Conservation (phyloP, 2,888 invertebrate genomes). For the Andrena bicolor region DNA sequence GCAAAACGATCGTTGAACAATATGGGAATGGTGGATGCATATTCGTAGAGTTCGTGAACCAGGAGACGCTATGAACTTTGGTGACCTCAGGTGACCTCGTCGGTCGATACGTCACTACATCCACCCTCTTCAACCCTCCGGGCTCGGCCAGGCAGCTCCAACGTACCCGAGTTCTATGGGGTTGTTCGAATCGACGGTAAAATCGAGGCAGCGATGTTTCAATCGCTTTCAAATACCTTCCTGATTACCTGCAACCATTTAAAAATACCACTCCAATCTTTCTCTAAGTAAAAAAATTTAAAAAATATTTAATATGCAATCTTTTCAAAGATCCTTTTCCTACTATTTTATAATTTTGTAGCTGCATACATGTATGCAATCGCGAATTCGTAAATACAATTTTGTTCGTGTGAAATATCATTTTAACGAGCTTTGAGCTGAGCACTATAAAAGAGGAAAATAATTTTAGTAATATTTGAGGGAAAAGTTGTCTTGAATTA, state of each 20-base stretch:
- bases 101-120: constrained; percentile 82
- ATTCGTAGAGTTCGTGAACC: constrained; percentile 75
- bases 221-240: constrained; percentile 4
- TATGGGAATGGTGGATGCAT: constrained; percentile 29
- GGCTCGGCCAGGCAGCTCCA: constrained; percentile 55
- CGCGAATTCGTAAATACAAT: too few relatives aligned
- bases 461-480: too few relatives aligned
- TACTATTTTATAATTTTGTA: too few relatives aligned
- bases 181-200: constrained; percentile 41
- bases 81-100: constrained; percentile 82
- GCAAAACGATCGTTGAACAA: constrained; percentile 14
- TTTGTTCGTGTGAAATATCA: too few relatives aligned
- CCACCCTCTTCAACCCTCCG: constrained; percentile 63
- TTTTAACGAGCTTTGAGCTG: too few relatives aligned
- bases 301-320: too few relatives aligned
- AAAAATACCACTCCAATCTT: not conserved
- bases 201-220: constrained; percentile 35
- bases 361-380: too few relatives aligned
- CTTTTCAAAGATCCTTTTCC: too few relatives aligned
- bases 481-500: not conserved
- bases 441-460: too few relatives aligned
- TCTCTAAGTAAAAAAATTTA: not conserved
- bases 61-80: constrained; percentile 81
- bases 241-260: not conserved
- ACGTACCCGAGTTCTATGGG: constrained; percentile 60